phyloP scores from a whole-genome alignment of 2,888 invertebrate species.

The Drosophila anomalipes region DNA sequence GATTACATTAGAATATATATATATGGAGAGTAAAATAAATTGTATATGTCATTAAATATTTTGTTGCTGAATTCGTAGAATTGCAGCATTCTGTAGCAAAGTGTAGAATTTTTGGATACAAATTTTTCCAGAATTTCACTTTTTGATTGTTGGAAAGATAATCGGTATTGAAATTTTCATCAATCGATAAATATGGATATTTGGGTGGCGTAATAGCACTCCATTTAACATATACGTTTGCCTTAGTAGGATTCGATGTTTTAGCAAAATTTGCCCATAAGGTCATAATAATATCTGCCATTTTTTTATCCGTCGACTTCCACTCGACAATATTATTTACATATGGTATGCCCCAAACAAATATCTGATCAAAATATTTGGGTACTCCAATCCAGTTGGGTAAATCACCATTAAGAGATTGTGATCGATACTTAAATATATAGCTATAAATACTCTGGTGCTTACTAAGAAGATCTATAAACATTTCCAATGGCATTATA shows the following conservation, averaged over 20 bases:
- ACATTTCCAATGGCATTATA: constrained; percentile 89
- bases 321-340: constrained; percentile 89
- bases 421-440: constrained; percentile 91
- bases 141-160: constrained; percentile 91
- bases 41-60: constrained; percentile 14
- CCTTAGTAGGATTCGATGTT: constrained; percentile 89
- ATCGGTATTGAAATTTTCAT: constrained; percentile 92
- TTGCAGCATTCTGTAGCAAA: constrained; percentile 92
- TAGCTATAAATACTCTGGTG: constrained; percentile 88
- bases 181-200: constrained; percentile 90
- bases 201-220: constrained; percentile 89
- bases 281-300: constrained; percentile 92
- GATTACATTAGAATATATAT: constrained; percentile 23
- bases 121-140: constrained; percentile 93
- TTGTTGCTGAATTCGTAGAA: constrained; percentile 82
- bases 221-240: constrained; percentile 91
- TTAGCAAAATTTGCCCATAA: constrained; percentile 93
- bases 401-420: constrained; percentile 88
- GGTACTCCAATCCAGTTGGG: constrained; percentile 93
- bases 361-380: constrained; percentile 92
- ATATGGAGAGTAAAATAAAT: constrained; percentile 16
- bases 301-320: constrained; percentile 91
- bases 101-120: constrained; percentile 91
- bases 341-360: constrained; percentile 93
- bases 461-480: constrained; percentile 89